Base-by-base conservation (phyloP, 30 jellyfish, hydroid and myxozoan species). In the Chironex yamaguchii region DNA sequence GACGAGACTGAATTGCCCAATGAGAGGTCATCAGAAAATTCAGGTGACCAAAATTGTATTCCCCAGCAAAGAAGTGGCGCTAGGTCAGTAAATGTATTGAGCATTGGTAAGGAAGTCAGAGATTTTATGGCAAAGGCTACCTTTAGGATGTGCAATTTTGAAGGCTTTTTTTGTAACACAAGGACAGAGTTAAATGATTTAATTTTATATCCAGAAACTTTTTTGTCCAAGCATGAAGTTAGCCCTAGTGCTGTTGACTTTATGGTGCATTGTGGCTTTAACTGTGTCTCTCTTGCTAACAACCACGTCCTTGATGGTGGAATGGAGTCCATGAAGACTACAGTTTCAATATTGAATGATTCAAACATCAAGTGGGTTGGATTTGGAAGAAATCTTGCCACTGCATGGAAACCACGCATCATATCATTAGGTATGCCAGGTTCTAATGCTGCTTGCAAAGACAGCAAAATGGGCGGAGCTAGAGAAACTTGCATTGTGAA, bases 351-450 rank as follows among this genome's bases (percentile, higher is more conserved):
- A 36, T 62, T 78, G 28, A 78, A 78, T 34, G 32, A 78, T n/a
- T 21, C 17, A 17, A 30, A n/a, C 0, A 63, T 78, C 20, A 78
- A 78, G 34, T 78, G 90, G 90, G 52, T 52, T 62, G 90, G 90
- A 12, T 78, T 62, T 3, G 90, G 90, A 2, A 78, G 34, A 30
- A 63, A 78, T 67, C 36, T 51, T 34, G 28, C 64, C 25, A 29
- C 68, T 13, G 90, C 90, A 13, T 78, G 90, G 90, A 78, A 78
- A 78, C 90, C 90, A 11, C 67, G 90, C 17, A 0, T 78, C 22
- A 21, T 34, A 3, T 3, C 49, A 4, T 11, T 75, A 12, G n/a
- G n/a, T n/a, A n/a, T n/a, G n/a, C n/a, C n/a, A n/a, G n/a, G n/a
- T n/a, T n/a, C n/a, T n/a, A n/a, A n/a, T n/a, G n/a, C n/a, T n/a